Evolutionary conservation across 2,888 invertebrate genomes (phyloP), one percentile per base, ranked within the genome.

Genomic region (Xylota segnis): DNA sequence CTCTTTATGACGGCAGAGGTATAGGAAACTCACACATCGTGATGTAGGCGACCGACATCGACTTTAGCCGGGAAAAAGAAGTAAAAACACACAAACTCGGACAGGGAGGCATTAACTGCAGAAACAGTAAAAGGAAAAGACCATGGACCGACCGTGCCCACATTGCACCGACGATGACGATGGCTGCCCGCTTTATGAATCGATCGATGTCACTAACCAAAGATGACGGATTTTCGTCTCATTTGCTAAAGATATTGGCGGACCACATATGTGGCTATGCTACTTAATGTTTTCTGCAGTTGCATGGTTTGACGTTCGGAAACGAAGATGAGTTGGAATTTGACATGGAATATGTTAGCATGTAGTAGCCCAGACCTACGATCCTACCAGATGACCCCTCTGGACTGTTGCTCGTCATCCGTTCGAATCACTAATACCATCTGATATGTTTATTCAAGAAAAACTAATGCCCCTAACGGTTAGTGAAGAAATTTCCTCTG

Each of bases 191-290:
- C 70, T 61, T 82, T 74, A 72, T 78, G 71, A 78, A 88, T 82
- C 78, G 84, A 83, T 77, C 70, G 72, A 72, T 78, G 78, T 68
- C 61, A 72, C 79, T 90, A 90, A 90, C 89, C 89, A 89, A 89
- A 89, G 89, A 89, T 90, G 91, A 90, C 90, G 92, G 91, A 91
- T 91, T 91, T 91, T 91, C 91, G 89, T 90, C 89, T 91, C 90
- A 91, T 91, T 91, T 91, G 90, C 88, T 91, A 90, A 91, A 91
- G 90, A 90, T 90, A 91, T 90, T 88, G 87, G 72, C 75, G 88
- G 91, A 91, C 91, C 92, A 91, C 91, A 92, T 89, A 89, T 87
- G 88, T 88, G 89, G 90, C 88, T 90, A 91, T 91, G 91, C 90
- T 90, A 90, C 90, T 90, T 90, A 90, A 56, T 68, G 52, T 70